Evolutionary conservation across 1,140 invertebrate genomes (phyloP).

Genomic region (Drosophila murphyi): DNA sequence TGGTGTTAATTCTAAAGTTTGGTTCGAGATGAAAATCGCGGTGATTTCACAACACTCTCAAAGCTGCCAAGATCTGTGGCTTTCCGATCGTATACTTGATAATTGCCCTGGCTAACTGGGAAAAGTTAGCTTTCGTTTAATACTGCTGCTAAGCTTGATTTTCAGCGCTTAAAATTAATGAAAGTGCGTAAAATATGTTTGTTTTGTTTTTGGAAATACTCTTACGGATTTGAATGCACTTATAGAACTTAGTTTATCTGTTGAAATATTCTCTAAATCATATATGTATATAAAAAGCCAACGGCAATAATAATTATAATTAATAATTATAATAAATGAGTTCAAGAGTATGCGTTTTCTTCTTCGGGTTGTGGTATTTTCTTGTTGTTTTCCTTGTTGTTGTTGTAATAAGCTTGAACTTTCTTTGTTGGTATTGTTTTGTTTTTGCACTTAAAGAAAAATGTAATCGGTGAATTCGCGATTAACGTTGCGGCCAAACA

Average conservation of each 20-base stretch:
- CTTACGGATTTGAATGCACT: slow-evolving; percentile 67
- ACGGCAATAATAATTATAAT: slow-evolving; percentile 74
- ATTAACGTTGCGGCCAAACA: slow-evolving; percentile 98
- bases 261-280: slow-evolving; percentile 71
- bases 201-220: too few species aligned
- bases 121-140: too few species aligned
- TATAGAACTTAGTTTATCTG: slow-evolving; percentile 49
- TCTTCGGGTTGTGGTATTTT: slow-evolving; percentile 44
- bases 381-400: too few species aligned
- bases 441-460: slow-evolving; percentile 69
- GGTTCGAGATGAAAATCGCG: too few species aligned
- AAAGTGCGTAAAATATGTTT: too few species aligned
- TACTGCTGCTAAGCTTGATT: too few species aligned
- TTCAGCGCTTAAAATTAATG: too few species aligned
- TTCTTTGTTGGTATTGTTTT: slow-evolving; percentile 42
- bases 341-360: slow-evolving; percentile 63
- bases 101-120: too few species aligned
- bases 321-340: slow-evolving; percentile 66
- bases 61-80: too few species aligned
- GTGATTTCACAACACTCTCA: too few species aligned
- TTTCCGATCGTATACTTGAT: too few species aligned
- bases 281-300: slow-evolving; percentile 79
- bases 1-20: too few species aligned
- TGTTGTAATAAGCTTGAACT: slow-evolving; percentile 67
- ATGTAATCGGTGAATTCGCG: slow-evolving; percentile 98